Evolutionary conservation across 2,888 invertebrate species (phyloP), one percentile per base, ranked within the genome.

Genomic region (Cinara cedri): DNA sequence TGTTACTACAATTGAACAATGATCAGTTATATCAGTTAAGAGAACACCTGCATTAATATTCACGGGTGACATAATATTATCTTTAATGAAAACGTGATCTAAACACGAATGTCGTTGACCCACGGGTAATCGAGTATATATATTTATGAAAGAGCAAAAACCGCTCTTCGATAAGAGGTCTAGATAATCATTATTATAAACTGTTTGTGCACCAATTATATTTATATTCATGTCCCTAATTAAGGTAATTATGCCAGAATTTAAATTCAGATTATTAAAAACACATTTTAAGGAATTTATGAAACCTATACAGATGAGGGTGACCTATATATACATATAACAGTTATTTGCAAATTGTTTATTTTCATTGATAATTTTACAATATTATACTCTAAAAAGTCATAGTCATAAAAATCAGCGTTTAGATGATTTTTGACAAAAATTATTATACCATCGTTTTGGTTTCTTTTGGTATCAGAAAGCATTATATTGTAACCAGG

Each of bases 381-480:
- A 21, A 65, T 46, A 9, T 46, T 65, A 24, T 46, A 3, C 46
- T 46, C 21, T 24, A 44, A 13, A 16, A 16, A 3, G 1, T 66
- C 1, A 16, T 9, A 66, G 3, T 66, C 65, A 46, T 16, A 42
- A 44, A 63, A 21, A 14, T 44, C 63, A 3, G 14, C 21, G 44
- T 44, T 44, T 3, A 63, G 19, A 19, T 63, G 44, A 6, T 13
- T 19, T 44, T 63, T 24, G 9, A 46, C 46, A 49, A 66, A 66
- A 9, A 65, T 0, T 44, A 65, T 44, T 44, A 65, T 21, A 16
- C 65, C 46, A 66, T 46, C 16, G 10, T 66, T 66, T 46, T 66
- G 65, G 16, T 66, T 66, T 24, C 46, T 66, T 24, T 46, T 66
- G n/a, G n/a, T n/a, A n/a, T n/a, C n/a, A n/a, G n/a, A n/a, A n/a